phyloP scores from a whole-genome alignment of 2,113 vertebrate genomes.

The Rhinogobius similis region DNA sequence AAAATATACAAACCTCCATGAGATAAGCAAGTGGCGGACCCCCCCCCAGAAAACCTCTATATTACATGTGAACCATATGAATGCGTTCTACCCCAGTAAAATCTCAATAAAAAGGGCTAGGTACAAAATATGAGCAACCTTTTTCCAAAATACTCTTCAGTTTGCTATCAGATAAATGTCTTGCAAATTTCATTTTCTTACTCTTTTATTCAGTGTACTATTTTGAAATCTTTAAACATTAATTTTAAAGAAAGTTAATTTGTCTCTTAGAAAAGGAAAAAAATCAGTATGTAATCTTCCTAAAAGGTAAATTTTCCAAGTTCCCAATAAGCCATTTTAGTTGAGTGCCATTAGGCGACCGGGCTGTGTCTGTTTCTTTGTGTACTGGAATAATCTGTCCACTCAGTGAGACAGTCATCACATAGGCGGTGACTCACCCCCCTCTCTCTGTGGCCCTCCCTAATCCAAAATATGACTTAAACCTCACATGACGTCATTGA shows the following conservation, averaged over 20 bases:
- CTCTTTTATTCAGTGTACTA: neutral
- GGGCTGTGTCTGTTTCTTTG: constrained; percentile 67
- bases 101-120: too few species aligned
- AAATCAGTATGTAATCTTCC: constrained; percentile 77
- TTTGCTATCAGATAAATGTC: too few species aligned
- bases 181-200: neutral
- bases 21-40: too few species aligned
- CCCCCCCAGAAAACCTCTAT: too few species aligned
- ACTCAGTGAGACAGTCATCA: constrained; percentile 72
- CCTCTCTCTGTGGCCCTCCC: constrained; percentile 38
- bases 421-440: constrained; percentile 74
- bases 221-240: constrained; percentile 5
- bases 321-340: constrained; percentile 77
- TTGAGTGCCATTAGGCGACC: constrained; percentile 76
- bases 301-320: constrained; percentile 78
- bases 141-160: too few species aligned
- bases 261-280: constrained; percentile 26
- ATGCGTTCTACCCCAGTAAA: too few species aligned
- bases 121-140: too few species aligned
- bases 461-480: constrained; percentile 70
- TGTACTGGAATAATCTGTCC: constrained; percentile 75
- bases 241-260: constrained; percentile 37
- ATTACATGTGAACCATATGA: too few species aligned
- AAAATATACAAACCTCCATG: too few species aligned
- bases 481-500: constrained; percentile 69